A percentile compares a stretch with the other conserved stretches of the same genome.
Conservation (phyloP, 2,113 vertebrate genomes). For the Parus major region DNA sequence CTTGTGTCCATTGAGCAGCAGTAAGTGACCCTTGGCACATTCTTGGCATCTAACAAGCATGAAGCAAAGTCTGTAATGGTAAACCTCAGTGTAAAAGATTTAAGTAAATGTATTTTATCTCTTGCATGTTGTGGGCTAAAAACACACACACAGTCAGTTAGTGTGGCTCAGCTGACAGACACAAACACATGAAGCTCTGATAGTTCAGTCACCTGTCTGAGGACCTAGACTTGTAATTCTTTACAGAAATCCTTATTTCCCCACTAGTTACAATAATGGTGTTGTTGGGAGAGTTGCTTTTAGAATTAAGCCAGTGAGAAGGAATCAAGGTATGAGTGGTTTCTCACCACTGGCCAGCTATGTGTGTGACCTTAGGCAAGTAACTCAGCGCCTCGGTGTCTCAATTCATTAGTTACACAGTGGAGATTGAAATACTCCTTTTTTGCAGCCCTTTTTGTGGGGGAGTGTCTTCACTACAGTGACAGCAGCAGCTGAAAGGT, state of each 20-base stretch:
- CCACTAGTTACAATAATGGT: neutral
- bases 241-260: neutral
- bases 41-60: constrained; percentile 38
- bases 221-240: neutral
- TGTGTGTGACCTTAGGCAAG: neutral
- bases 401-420: neutral
- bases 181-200: neutral
- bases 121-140: constrained; percentile 22
- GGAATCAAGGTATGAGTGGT: neutral
- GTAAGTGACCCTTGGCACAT: constrained; percentile 25
- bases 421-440: neutral
- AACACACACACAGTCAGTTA: neutral
- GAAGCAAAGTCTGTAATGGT: constrained; percentile 25
- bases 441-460: neutral
- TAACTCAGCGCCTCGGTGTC: neutral
- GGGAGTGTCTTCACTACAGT: neutral
- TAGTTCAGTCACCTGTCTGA: neutral
- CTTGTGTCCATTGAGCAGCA: constrained; percentile 6
- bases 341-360: neutral
- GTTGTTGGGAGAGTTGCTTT: neutral
- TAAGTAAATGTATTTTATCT: constrained; percentile 2
- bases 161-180: neutral
- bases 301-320: neutral
- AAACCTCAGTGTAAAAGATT: constrained; percentile 6
- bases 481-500: neutral